Evolutionary conservation across 1,140 invertebrate species (phyloP).

Genomic region (Onthophagus taurus): DNA sequence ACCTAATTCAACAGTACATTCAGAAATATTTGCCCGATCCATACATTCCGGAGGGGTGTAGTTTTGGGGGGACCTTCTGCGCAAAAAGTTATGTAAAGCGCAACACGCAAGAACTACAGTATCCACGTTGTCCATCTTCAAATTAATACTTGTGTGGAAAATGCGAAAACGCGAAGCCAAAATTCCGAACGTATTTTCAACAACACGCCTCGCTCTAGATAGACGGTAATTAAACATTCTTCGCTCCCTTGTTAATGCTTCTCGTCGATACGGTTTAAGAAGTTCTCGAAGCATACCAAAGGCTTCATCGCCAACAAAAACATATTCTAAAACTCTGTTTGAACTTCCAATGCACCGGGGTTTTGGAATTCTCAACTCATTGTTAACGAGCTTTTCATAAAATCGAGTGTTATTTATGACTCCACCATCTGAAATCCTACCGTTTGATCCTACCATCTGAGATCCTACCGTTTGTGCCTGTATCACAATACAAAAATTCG

Average conservation of each 20-base stretch:
- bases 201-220: conserved; percentile 28
- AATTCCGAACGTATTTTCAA: conserved; percentile 42
- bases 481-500: conserved; percentile 24
- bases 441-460: conserved; percentile 35
- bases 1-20: conserved; percentile 12
- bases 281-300: conserved; percentile 35
- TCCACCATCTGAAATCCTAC: conserved; percentile 34
- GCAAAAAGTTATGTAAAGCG: conserved; percentile 18
- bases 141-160: conserved; percentile 10
- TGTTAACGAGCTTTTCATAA: conserved; percentile 9
- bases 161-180: conserved; percentile 14
- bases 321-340: conserved; percentile 32
- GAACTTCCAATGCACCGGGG: conserved; percentile 16
- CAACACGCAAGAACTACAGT: conserved; percentile 12
- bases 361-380: conserved; percentile 16
- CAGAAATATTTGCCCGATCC: conserved; percentile 13
- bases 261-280: conserved; percentile 35
- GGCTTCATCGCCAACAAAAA: conserved; percentile 36
- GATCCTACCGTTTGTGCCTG: too few relatives aligned
- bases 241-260: conserved; percentile 25
- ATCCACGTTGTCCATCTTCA: conserved; percentile 8
- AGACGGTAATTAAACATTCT: conserved; percentile 36
- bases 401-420: conserved; percentile 29
- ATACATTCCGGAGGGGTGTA: conserved; percentile 12
- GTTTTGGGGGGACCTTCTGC: background rate